Evolutionary conservation across 2,888 invertebrate species (phyloP).

Genomic region (Ormyrus nitidulus): DNA sequence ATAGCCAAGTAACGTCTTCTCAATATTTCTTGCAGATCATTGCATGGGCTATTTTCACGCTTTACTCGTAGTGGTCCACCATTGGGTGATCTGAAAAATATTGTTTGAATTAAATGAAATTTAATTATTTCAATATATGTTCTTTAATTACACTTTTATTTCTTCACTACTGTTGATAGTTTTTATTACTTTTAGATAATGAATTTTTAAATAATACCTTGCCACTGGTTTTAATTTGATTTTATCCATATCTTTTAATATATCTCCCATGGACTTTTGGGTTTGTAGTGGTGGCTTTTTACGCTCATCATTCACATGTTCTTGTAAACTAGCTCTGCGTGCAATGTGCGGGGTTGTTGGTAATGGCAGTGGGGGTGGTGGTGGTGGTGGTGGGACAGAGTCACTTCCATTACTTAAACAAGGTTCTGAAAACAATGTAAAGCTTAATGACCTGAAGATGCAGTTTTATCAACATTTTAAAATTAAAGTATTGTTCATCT

Average conservation of each 20-base stretch:
- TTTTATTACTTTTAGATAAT: not conserved
- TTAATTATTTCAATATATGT: not conserved
- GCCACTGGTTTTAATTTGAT: conserved; percentile 69
- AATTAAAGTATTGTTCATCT: conserved; percentile 42
- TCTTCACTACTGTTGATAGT: not conserved
- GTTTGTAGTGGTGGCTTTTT: conserved; percentile 64
- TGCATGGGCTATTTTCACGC: conserved; percentile 72
- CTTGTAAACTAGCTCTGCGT: conserved; percentile 72
- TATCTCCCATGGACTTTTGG: conserved; percentile 72
- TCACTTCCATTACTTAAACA: conserved; percentile 58
- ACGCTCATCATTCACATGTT: conserved; percentile 69
- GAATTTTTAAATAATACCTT: conserved; percentile 63
- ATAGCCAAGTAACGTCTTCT: conserved; percentile 70
- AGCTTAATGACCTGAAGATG: too few species aligned
- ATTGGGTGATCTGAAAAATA: conserved; percentile 69
- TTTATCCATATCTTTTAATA: conserved; percentile 71
- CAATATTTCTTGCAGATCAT: conserved; percentile 73
- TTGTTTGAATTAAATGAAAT: conserved; percentile 16
- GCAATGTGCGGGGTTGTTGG: conserved; percentile 73
- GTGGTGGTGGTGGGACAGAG: conserved; percentile 62
- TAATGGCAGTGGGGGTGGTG: conserved; percentile 70
- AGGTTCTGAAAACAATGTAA: conserved; percentile 44
- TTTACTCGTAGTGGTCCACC: conserved; percentile 69
- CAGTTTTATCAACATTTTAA: conserved; percentile 6
- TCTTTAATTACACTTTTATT: not conserved